Conservation (phyloP, 2,888 invertebrate species). For the Hirtodrosophila duncani region DNA sequence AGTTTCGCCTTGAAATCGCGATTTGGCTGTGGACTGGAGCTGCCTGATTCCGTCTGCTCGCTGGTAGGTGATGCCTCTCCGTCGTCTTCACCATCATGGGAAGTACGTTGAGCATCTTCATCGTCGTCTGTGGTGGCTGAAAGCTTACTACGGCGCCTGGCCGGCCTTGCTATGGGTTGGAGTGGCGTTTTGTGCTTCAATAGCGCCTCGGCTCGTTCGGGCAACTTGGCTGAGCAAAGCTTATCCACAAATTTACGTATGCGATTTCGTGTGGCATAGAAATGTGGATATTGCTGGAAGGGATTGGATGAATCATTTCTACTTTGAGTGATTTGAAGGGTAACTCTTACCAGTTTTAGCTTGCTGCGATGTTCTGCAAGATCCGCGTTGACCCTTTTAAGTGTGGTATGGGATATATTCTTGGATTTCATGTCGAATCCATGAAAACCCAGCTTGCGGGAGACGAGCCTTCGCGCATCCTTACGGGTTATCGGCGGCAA, state of each 20-base stretch:
- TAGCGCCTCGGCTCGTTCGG: constrained; percentile 49
- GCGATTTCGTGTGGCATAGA: constrained; percentile 70
- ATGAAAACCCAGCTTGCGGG: constrained; percentile 37
- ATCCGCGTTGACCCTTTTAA: constrained; percentile 45
- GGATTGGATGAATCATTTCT: not conserved
- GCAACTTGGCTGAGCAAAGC: constrained; percentile 62
- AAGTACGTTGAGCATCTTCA: constrained; percentile 12
- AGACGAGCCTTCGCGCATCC: constrained; percentile 54
- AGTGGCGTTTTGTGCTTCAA: constrained; percentile 51
- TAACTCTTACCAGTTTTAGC: constrained; percentile 53
- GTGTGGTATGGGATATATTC: constrained; percentile 36
- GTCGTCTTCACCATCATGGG: constrained; percentile 7
- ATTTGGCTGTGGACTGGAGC: constrained; percentile 23
- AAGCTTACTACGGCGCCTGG: constrained; percentile 8
- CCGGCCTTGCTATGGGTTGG: constrained; percentile 43
- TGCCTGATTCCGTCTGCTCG: constrained; percentile 22
- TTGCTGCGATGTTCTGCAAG: constrained; percentile 53
- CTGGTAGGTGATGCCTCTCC: constrained; percentile 5
- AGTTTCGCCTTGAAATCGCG: constrained; percentile 62
- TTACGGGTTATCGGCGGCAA: constrained; percentile 46
- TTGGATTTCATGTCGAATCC: constrained; percentile 56
- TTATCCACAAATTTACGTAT: constrained; percentile 72
- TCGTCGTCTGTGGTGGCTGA: constrained; percentile 8
- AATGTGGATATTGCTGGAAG: constrained; percentile 61
- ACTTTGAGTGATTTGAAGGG: not conserved